Base-by-base conservation (phyloP, 2,888 invertebrate species). In the Lasioglossum lativentre region DNA sequence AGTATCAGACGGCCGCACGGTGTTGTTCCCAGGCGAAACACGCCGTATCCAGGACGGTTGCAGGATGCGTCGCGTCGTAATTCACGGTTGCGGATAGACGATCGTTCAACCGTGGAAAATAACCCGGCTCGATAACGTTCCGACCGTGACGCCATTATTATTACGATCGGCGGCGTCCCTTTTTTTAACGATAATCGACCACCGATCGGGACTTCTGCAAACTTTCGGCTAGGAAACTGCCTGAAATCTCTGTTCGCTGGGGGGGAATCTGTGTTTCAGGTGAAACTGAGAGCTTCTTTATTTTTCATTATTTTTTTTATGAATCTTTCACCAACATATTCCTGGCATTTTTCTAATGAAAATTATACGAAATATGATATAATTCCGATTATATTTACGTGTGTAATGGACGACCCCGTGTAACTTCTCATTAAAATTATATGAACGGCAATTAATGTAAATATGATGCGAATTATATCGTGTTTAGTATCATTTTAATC, bases 51-150 rank as follows among this genome's bases (percentile, higher is more conserved):
- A 59, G 80, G 71, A 47, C 75, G 34, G 27, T 34, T 52, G 23
- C 81, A 78, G 82, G 78, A 83, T 85, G 78, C 80, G 70, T 59
- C 78, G 83, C 78, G 83, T 84, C 75, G 45, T 82, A 87, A 82
- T 77, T 74, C 77, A 52, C 75, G 80, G 82, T 82, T 80, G 27
- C 56, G 70, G 68, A 68, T 47, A 81, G 74, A 70, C 71, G 75
- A 34, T 52, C 78, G 79, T 56, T 83, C 59, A 66, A 59, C 71
- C 72, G 72, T 76, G 68, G 81, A 75, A 78, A 86, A 81, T 83
- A 80, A 74, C 76, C 76, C 40, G 76, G 19, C 70, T 68, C 66
- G 72, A 75, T 79, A 72, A 78, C 73, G 71, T 23, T 59, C 23
- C 34, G 76, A 56, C 38, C 40, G n/a, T n/a, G 34, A 56, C 34